Evolutionary conservation across 2,113 vertebrate species (phyloP).

Genomic region (Meles meles): DNA sequence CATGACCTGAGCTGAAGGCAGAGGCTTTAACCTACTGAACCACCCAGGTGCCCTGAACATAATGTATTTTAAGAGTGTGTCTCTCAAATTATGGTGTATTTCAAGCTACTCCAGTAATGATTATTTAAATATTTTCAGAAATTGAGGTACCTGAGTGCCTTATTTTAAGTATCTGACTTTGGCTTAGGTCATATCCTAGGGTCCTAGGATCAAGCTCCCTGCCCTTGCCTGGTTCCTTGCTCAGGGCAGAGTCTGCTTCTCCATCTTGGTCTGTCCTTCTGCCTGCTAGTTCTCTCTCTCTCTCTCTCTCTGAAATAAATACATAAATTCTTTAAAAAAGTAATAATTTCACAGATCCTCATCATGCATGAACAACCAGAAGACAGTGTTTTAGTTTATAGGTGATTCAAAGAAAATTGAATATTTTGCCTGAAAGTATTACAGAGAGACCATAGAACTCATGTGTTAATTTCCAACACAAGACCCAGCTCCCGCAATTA

Average conservation of each 20-base stretch:
- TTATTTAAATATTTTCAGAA: neutral
- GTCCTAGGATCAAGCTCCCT: neutral
- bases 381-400: neutral
- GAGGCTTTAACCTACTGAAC: too few relatives aligned
- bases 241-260: neutral
- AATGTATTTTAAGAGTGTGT: neutral
- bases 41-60: too few relatives aligned
- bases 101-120: neutral
- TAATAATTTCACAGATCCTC: neutral
- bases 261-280: neutral
- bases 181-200: neutral
- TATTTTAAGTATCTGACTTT: neutral
- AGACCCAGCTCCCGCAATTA: neutral
- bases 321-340: neutral
- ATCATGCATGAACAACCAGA: neutral
- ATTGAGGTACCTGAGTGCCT: neutral
- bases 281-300: neutral
- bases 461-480: neutral
- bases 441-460: neutral
- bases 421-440: neutral
- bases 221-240: neutral
- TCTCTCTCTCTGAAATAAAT: neutral
- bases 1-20: too few relatives aligned
- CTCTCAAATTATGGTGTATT: neutral
- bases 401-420: neutral